phyloP scores from a whole-genome alignment of 2,888 invertebrate genomes.

The Rosalia funebris region DNA sequence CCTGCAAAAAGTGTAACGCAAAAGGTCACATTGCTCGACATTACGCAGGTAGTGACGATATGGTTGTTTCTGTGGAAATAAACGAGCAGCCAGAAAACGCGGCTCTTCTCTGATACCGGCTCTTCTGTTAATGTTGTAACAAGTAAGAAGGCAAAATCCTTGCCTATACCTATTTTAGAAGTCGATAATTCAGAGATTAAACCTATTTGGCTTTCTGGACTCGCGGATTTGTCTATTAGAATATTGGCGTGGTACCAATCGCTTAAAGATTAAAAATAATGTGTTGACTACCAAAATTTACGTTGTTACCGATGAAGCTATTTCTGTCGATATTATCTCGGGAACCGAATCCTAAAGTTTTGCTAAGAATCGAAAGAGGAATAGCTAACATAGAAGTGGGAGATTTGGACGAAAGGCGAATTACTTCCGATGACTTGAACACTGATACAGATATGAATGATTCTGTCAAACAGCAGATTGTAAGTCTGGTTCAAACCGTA shows the following conservation, averaged over 20 bases:
- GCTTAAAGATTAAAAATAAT: background rate
- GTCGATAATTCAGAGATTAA: background rate
- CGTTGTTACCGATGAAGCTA: background rate
- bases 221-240: background rate
- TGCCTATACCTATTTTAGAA: background rate
- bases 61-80: background rate
- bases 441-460: background rate
- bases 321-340: background rate
- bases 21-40: background rate
- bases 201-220: background rate
- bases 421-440: background rate
- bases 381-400: slow-evolving; percentile 2
- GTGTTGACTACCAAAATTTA: background rate
- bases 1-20: too few species aligned
- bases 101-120: background rate
- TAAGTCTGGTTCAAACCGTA: background rate
- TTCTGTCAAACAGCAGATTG: background rate
- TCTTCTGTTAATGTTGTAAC: background rate
- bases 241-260: background rate
- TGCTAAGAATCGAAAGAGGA: slow-evolving; percentile 1
- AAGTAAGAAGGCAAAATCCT: background rate
- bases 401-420: background rate
- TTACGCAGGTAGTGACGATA: background rate
- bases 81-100: background rate
- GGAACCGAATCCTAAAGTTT: background rate